Conservation (phyloP, 2,888 invertebrate species). For the Serrognathus titanus region DNA sequence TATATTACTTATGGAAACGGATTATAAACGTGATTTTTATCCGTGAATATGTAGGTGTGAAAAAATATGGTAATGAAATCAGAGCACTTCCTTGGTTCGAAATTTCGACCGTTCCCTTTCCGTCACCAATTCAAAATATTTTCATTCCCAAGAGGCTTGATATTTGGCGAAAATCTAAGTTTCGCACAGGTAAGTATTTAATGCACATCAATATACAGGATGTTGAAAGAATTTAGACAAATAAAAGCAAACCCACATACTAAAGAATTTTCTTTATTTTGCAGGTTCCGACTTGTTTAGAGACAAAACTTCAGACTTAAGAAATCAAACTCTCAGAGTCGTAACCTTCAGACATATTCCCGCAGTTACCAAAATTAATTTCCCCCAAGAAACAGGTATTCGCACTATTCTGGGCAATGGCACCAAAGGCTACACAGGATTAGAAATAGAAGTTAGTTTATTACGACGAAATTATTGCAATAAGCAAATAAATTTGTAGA, state of each 20-base stretch:
- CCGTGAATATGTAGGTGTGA: slow-evolving; percentile 50
- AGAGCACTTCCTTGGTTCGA: slow-evolving; percentile 61
- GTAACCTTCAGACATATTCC: slow-evolving; percentile 68
- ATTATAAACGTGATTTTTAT: slow-evolving; percentile 74
- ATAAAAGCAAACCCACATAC: no score
- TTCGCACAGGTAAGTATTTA: slow-evolving; percentile 49
- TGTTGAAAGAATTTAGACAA: no score
- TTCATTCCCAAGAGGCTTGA: slow-evolving; percentile 63
- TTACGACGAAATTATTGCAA: slow-evolving; percentile 9
- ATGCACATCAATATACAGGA: neutral
- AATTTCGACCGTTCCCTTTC: slow-evolving; percentile 71
- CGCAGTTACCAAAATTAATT: slow-evolving; percentile 51
- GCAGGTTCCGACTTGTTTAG: slow-evolving; percentile 48
- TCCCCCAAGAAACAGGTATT: slow-evolving; percentile 22
- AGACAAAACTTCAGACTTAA: slow-evolving; percentile 60
- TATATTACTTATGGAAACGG: slow-evolving; percentile 73
- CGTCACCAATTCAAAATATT: slow-evolving; percentile 56
- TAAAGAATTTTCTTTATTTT: slow-evolving; percentile 2
- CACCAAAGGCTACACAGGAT: slow-evolving; percentile 52
- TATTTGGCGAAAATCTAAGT: slow-evolving; percentile 63
- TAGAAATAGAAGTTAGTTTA: slow-evolving; percentile 64
- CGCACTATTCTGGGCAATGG: slow-evolving; percentile 26
- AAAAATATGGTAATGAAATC: slow-evolving; percentile 22
- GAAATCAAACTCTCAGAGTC: slow-evolving; percentile 58
- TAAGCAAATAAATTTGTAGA: slow-evolving; percentile 49